phyloP scores from a whole-genome alignment of 2,888 invertebrate genomes.

The Callinectes sapidus region DNA sequence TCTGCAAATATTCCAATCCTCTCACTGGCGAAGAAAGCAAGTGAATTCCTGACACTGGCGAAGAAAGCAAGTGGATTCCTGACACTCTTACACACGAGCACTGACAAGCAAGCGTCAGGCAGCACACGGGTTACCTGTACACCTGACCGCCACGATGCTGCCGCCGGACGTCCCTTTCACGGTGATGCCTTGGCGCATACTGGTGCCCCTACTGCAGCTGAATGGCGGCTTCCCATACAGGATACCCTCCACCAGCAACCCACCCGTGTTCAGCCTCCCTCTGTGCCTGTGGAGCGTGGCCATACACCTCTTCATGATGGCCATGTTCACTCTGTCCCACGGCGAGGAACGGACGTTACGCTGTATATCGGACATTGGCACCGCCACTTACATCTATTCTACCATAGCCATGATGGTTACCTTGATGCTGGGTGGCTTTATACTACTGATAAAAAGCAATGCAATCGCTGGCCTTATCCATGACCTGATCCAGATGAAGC shows the following conservation, averaged over 20 bases:
- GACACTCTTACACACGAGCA: too few species aligned
- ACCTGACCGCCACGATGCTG: not conserved
- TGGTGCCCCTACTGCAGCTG: not conserved
- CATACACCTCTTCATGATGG: too few species aligned
- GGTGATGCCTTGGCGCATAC: not conserved
- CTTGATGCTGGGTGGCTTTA: not conserved
- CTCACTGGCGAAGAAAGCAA: too few species aligned
- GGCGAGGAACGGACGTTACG: too few species aligned
- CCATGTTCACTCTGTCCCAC: not conserved
- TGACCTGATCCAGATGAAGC: not conserved
- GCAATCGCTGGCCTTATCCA: not conserved
- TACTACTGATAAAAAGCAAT: not conserved
- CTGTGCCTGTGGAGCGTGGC: slow-evolving; percentile 10
- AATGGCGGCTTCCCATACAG: slow-evolving; percentile 18
- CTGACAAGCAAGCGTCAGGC: too few species aligned
- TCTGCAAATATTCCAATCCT: too few species aligned
- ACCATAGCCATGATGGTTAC: too few species aligned
- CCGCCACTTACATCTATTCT: not conserved
- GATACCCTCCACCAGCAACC: not conserved
- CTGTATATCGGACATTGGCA: not conserved
- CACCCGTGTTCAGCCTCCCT: not conserved
- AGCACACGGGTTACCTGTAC: too few species aligned
- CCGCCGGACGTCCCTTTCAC: not conserved
- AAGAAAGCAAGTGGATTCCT: too few species aligned
- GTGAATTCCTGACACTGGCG: too few species aligned